A percentile compares a stretch with the other conserved stretches of the same genome.
These are phyloP conservation scores for Bovichtus variegatus DNA, from an alignment of 2,797 vertebrate genomes.

Conservation along the genomic window DNA sequence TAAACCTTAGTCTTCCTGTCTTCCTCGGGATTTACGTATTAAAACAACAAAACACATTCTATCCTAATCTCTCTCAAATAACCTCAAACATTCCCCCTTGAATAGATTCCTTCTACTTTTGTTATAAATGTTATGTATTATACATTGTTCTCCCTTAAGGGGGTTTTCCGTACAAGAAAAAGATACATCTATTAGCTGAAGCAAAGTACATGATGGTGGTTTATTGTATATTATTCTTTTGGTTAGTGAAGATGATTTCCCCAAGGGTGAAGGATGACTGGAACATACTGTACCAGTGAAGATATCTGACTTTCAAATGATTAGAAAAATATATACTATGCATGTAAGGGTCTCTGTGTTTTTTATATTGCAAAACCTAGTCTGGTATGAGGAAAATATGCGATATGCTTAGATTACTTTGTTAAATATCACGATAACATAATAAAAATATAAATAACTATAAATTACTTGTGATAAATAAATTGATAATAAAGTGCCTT, in stretches of 20 bases:
- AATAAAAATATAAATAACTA: too few relatives aligned
- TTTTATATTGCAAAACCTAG: constrained; percentile 18
- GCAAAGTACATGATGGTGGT: constrained; percentile 38
- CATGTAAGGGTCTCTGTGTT: not conserved
- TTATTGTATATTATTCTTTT: constrained; percentile 59
- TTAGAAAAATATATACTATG: constrained; percentile 32
- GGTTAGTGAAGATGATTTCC: constrained; percentile 41
- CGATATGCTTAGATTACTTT: too few relatives aligned
- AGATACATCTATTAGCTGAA: constrained; percentile 61
- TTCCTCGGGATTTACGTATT: constrained; percentile 40
- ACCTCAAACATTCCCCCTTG: constrained; percentile 62
- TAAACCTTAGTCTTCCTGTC: constrained; percentile 61
- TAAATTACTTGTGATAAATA: too few relatives aligned
- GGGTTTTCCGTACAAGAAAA: constrained; percentile 70
- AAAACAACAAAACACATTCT: constrained; percentile 59
- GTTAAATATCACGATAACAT: too few relatives aligned
- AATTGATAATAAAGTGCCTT: too few relatives aligned
- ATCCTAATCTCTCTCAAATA: constrained; percentile 54
- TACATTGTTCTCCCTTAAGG: constrained; percentile 69
- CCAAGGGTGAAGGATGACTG: constrained; percentile 47
- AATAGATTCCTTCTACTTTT: constrained; percentile 65
- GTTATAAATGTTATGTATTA: constrained; percentile 46
- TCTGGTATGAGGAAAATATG: not conserved
- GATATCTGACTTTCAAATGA: constrained; percentile 46
- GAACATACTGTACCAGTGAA: constrained; percentile 16